Evolutionary conservation across 2,113 vertebrate species (phyloP).

Genomic region (Datnioides undecimradiatus): DNA sequence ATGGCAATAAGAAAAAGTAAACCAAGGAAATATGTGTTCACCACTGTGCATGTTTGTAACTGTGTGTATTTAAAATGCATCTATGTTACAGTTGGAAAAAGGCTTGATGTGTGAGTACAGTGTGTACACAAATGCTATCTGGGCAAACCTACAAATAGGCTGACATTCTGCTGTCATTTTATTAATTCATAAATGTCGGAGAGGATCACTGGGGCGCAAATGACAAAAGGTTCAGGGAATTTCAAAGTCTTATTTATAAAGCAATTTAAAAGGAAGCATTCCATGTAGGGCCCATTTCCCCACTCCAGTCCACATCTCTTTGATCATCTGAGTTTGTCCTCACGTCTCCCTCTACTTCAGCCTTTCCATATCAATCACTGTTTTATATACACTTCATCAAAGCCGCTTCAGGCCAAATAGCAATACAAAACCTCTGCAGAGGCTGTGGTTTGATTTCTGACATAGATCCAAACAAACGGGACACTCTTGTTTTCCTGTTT

Average conservation of each 20-base stretch:
- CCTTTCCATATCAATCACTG: conserved; percentile 46
- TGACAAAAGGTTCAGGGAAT: conserved; percentile 48
- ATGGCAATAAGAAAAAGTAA: conserved; percentile 9
- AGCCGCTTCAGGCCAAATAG: conserved; percentile 43
- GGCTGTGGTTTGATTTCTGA: conserved; percentile 50
- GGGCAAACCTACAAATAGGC: conserved; percentile 60
- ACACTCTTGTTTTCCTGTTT: conserved; percentile 39
- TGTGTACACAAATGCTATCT: conserved; percentile 26
- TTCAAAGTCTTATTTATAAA: conserved; percentile 54
- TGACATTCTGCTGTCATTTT: conserved; percentile 66
- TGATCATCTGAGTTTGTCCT: conserved; percentile 53
- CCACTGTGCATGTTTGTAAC: background rate
- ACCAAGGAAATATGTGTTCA: background rate
- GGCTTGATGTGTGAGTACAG: background rate
- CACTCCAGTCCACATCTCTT: conserved; percentile 32
- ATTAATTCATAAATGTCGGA: conserved; percentile 76
- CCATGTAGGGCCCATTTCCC: conserved; percentile 6
- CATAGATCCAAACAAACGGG: conserved; percentile 42
- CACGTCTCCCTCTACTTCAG: conserved; percentile 13
- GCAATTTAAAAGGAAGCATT: conserved; percentile 51
- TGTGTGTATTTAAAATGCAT: conserved; percentile 40
- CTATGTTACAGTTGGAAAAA: conserved; percentile 6
- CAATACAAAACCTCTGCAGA: conserved; percentile 26
- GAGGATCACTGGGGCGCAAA: conserved; percentile 37
- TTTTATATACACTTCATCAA: conserved; percentile 53